phyloP scores from a whole-genome alignment of 1,140 invertebrate species.

The Triops longicaudatus region DNA sequence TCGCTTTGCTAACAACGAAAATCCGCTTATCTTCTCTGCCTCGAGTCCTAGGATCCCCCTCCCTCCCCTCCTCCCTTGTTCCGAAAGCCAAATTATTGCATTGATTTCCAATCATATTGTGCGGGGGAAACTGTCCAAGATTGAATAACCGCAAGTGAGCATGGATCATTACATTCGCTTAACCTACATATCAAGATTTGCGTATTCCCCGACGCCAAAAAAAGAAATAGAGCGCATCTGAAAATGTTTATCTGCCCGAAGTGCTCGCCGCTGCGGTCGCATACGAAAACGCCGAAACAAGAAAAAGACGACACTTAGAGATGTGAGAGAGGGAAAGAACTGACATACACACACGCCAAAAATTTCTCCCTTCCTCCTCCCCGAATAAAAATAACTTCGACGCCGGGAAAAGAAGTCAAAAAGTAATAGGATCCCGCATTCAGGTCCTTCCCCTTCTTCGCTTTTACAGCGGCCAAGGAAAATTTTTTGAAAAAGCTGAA shows the following conservation, averaged over 20 bases:
- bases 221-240: conserved; percentile 6
- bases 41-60: neutral
- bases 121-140: neutral
- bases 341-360: no score
- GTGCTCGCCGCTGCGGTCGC: neutral
- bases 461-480: neutral
- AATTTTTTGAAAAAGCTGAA: neutral
- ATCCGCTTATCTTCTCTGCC: neutral
- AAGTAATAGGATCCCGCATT: no score
- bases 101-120: neutral
- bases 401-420: no score
- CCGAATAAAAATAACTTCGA: no score
- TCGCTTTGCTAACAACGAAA: neutral
- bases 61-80: neutral
- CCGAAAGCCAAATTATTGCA: neutral
- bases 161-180: neutral
- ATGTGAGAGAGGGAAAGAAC: neutral
- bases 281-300: neutral
- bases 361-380: no score
- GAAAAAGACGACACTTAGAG: neutral
- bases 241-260: neutral
- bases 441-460: no score
- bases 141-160: neutral
- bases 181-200: neutral
- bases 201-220: neutral